A percentile compares a stretch with the other conserved stretches of the same genome.
Evolutionary conservation across 2,888 invertebrate species (phyloP).

Genomic region (Hyles lineata): DNA sequence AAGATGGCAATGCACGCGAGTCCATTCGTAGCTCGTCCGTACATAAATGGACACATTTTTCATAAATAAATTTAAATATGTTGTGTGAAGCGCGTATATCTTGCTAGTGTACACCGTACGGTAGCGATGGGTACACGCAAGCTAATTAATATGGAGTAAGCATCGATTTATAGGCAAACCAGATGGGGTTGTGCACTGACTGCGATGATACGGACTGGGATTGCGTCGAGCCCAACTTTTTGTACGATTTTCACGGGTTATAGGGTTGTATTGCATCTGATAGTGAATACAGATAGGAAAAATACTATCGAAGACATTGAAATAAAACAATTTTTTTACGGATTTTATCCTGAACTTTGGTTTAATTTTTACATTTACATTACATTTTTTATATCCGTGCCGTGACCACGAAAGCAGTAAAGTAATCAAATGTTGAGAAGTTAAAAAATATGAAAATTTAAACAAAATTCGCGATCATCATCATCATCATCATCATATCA

Average conservation of each 20-base stretch:
- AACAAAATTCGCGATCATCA: too few species aligned
- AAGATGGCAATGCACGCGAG: constrained; percentile 25
- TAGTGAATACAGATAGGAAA: too few species aligned
- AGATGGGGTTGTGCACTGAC: constrained; percentile 48
- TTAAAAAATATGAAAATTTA: too few species aligned
- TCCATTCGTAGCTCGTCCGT: constrained; percentile 24
- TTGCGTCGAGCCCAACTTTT: constrained; percentile 25
- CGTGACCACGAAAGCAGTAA: too few species aligned
- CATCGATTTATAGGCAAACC: constrained; percentile 69
- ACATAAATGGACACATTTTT: constrained; percentile 56
- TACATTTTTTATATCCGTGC: too few species aligned
- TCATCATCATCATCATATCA: too few species aligned
- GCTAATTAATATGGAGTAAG: constrained; percentile 79
- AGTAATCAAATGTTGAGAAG: too few species aligned
- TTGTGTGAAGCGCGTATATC: constrained; percentile 60
- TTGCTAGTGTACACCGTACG: constrained; percentile 51
- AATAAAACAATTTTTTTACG: too few species aligned
- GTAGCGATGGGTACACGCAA: constrained; percentile 73
- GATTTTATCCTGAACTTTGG: too few species aligned
- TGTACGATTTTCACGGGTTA: too few species aligned
- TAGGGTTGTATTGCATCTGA: not conserved
- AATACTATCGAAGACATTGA: too few species aligned
- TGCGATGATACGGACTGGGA: constrained; percentile 31
- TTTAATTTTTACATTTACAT: too few species aligned
- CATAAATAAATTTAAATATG: constrained; percentile 71